phyloP scores from a whole-genome alignment of 2,113 vertebrate genomes.

The Myodes glareolus region DNA sequence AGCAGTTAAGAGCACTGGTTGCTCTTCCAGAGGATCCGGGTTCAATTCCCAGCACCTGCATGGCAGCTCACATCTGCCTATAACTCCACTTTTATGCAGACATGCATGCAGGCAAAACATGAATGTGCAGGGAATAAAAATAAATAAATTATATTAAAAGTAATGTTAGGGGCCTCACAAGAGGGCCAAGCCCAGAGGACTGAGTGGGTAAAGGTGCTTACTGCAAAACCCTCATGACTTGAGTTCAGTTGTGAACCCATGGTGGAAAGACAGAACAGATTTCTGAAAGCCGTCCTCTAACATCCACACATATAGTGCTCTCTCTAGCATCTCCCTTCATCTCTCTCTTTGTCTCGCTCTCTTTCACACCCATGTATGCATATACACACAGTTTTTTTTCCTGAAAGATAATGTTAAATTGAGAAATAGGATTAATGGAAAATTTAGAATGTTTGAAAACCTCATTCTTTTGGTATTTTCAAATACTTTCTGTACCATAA shows the following conservation, averaged over 20 bases:
- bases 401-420: neutral
- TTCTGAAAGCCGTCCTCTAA: too few species aligned
- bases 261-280: neutral
- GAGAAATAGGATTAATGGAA: neutral
- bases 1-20: too few species aligned
- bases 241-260: too few species aligned
- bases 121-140: too few species aligned
- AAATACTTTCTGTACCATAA: neutral
- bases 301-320: fast-evolving
- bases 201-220: neutral
- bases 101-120: too few species aligned
- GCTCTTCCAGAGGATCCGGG: too few species aligned
- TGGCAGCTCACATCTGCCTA: too few species aligned
- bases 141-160: neutral
- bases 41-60: too few species aligned
- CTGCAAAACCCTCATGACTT: neutral
- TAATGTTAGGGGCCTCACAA: neutral
- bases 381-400: neutral
- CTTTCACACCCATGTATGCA: neutral
- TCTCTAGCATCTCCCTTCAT: neutral
- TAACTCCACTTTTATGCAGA: too few species aligned
- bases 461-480: constrained; percentile 14
- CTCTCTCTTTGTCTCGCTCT: neutral
- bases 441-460: neutral
- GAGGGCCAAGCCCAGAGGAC: neutral